These are phyloP conservation scores for Acomys russatus DNA, from an alignment of 2,797 vertebrate species.

Conservation along the genomic window DNA sequence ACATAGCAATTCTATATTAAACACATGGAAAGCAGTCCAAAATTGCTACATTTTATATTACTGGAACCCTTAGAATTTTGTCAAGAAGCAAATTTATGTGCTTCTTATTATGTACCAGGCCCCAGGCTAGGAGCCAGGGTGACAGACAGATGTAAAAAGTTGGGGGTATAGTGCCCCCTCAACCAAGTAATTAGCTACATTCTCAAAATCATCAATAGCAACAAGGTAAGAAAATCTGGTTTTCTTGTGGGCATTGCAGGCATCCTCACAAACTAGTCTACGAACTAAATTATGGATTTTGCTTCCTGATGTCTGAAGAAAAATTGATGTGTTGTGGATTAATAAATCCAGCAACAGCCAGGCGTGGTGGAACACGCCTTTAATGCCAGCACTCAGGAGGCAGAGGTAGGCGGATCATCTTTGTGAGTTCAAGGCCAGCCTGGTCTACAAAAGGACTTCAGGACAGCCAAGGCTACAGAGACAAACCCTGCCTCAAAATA, in stretches of 20 bases:
- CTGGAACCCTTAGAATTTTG: neutral
- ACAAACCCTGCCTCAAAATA: too few species aligned
- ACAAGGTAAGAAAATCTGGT: neutral
- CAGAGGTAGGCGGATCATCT: too few species aligned
- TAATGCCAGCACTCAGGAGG: too few species aligned
- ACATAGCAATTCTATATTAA: slow-evolving; percentile 42
- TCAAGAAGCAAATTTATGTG: neutral
- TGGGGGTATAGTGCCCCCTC: too few species aligned
- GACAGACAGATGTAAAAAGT: neutral
- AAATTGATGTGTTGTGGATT: neutral
- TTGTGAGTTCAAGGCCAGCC: too few species aligned
- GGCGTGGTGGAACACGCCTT: too few species aligned
- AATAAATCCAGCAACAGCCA: neutral
- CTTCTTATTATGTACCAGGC: neutral
- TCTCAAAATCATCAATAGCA: neutral
- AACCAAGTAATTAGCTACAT: neutral
- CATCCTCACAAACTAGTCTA: slow-evolving; percentile 33
- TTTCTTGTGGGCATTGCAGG: neutral
- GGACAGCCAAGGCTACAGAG: too few species aligned
- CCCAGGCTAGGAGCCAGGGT: neutral
- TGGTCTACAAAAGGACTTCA: too few species aligned
- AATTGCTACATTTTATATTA: slow-evolving; percentile 31
- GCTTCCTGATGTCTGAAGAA: slow-evolving; percentile 17
- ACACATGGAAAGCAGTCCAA: slow-evolving; percentile 6
- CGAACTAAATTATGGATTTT: slow-evolving; percentile 7